Evolutionary conservation across 1,140 invertebrate species (phyloP).

Genomic region (Caerostris extrusa): DNA sequence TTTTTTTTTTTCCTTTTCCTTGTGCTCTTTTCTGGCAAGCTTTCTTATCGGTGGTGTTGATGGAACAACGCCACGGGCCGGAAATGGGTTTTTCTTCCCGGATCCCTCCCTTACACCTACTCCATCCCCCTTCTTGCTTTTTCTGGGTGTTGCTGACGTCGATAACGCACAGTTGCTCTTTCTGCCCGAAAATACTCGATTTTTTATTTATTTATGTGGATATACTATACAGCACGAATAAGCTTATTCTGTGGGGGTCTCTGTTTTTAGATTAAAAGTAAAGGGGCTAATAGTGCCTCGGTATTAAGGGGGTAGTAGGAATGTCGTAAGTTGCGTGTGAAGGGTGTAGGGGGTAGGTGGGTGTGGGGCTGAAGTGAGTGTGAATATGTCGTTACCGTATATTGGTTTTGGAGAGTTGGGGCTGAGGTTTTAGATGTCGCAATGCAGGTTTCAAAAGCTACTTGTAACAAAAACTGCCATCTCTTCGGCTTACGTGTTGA

Average conservation of each 20-base stretch:
- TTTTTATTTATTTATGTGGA: constrained; percentile 50
- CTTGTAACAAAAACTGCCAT: too few relatives aligned
- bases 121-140: constrained; percentile 4
- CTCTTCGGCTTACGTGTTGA: too few relatives aligned
- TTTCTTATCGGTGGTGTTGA: constrained; percentile 74
- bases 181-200: constrained; percentile 50
- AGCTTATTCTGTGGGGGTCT: constrained; percentile 26
- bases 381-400: not conserved
- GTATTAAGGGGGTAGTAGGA: not conserved
- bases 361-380: not conserved
- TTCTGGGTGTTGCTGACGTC: constrained; percentile 67
- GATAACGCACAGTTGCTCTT: constrained; percentile 71
- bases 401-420: not conserved
- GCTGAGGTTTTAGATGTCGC: not conserved
- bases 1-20: constrained; percentile 23
- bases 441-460: too few relatives aligned
- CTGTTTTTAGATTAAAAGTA: constrained; percentile 69
- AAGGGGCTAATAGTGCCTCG: constrained; percentile 30
- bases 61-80: constrained; percentile 75
- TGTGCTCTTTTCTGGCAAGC: constrained; percentile 63
- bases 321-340: not conserved
- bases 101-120: constrained; percentile 16
- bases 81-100: constrained; percentile 73
- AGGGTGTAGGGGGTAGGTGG: not conserved
- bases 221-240: constrained; percentile 48